Conservation (phyloP, 2,797 vertebrate genomes). For the Myotis daubentonii region DNA sequence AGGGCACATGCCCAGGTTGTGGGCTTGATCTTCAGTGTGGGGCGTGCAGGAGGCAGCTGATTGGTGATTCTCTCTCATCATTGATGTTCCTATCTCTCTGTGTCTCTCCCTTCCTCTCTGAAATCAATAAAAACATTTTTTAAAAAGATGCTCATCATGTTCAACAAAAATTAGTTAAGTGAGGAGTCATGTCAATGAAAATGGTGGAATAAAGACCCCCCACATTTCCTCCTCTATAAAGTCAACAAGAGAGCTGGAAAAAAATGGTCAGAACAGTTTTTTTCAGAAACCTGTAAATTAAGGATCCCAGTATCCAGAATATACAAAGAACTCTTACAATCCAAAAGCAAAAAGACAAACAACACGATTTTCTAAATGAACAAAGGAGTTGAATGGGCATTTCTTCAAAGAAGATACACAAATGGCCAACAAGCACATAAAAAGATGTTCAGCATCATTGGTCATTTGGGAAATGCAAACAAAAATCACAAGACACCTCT, state of each 20-base stretch:
- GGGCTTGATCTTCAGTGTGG: no score
- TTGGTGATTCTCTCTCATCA: no score
- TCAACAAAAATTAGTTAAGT: neutral
- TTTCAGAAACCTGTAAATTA: neutral
- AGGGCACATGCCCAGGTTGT: no score
- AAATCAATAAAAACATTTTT: no score
- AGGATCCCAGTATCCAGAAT: neutral
- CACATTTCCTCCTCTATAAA: neutral
- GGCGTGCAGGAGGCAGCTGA: no score
- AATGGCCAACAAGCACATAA: neutral
- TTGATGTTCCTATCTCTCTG: no score
- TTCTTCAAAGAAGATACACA: neutral
- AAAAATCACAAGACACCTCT: neutral
- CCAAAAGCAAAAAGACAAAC: neutral
- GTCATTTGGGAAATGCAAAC: neutral
- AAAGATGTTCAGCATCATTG: neutral
- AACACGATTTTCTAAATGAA: neutral
- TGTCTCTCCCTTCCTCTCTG: no score
- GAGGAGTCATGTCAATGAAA: neutral
- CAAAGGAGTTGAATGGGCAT: neutral
- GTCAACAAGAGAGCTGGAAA: neutral
- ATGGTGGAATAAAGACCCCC: neutral
- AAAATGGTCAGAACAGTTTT: neutral
- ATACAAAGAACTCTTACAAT: neutral
- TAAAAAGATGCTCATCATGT: neutral